These are phyloP conservation scores for Percopsis transmontana DNA, from an alignment of 2,113 vertebrate species.

Conservation along the genomic window DNA sequence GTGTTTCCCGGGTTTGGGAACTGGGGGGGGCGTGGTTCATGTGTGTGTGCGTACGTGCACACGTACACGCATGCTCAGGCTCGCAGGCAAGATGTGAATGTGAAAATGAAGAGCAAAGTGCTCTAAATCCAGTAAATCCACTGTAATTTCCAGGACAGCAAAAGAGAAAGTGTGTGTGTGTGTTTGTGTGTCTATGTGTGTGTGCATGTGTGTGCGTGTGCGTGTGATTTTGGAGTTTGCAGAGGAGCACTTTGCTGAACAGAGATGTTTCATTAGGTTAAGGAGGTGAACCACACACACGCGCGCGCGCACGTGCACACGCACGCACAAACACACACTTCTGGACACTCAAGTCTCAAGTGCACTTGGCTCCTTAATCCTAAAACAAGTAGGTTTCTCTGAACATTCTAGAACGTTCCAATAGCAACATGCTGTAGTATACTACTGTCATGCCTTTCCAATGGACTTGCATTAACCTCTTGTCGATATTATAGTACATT, in stretches of 20 bases:
- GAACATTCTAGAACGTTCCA: slow-evolving; percentile 40
- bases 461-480: background rate
- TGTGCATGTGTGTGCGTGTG: slow-evolving; percentile 6
- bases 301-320: slow-evolving; percentile 12
- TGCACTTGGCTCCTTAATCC: slow-evolving; percentile 26
- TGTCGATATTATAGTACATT: too few relatives aligned
- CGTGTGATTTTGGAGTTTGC: slow-evolving; percentile 24
- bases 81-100: background rate
- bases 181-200: slow-evolving; percentile 12
- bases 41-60: background rate
- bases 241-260: slow-evolving; percentile 28
- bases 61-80: slow-evolving; percentile 16
- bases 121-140: slow-evolving; percentile 40
- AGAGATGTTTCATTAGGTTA: slow-evolving; percentile 63
- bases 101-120: slow-evolving; percentile 32
- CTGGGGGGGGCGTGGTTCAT: slow-evolving; percentile 6
- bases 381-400: slow-evolving; percentile 21
- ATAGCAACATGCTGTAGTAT: slow-evolving; percentile 44
- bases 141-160: slow-evolving; percentile 36
- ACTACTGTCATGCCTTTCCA: slow-evolving; percentile 38
- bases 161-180: slow-evolving; percentile 3
- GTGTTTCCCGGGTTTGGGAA: slow-evolving; percentile 48
- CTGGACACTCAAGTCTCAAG: slow-evolving; percentile 28
- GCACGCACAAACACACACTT: slow-evolving; percentile 18
- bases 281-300: slow-evolving; percentile 47